A percentile compares a stretch with the other conserved stretches of the same genome.
phyloP scores from a whole-genome alignment of 2,888 invertebrate genomes.

The Sarcophaga subvicina region DNA sequence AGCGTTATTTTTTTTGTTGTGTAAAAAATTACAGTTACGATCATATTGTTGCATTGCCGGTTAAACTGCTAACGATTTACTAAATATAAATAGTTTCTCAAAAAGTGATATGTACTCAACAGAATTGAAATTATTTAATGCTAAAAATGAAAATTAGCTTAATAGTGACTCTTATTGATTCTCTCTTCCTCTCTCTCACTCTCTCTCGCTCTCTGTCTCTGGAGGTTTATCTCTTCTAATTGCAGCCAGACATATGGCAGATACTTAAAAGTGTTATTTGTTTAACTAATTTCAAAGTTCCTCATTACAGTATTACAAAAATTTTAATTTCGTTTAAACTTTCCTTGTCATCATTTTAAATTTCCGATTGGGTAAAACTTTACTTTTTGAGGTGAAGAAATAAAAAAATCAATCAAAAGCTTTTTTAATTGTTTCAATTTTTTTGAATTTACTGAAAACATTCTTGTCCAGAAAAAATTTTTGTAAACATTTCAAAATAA shows the following conservation, averaged over 20 bases:
- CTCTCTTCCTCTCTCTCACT: neutral
- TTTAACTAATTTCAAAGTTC: neutral
- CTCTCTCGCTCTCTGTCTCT: neutral
- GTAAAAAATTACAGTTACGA: conserved; percentile 15
- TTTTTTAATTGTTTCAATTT: too few relatives aligned
- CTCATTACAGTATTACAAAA: too few relatives aligned
- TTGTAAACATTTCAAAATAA: too few relatives aligned
- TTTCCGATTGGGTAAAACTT: too few relatives aligned
- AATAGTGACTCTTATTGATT: neutral
- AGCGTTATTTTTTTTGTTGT: neutral
- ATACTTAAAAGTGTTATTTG: neutral
- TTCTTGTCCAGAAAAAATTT: too few relatives aligned
- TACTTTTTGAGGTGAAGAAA: too few relatives aligned
- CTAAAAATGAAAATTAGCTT: neutral
- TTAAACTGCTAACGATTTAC: conserved; percentile 1
- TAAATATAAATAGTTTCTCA: neutral
- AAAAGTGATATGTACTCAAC: neutral
- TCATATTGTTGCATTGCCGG: conserved; percentile 6
- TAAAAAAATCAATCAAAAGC: too few relatives aligned
- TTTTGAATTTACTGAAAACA: too few relatives aligned
- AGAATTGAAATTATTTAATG: neutral
- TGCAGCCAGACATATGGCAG: neutral
- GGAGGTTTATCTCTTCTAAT: neutral
- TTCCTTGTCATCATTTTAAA: too few relatives aligned
- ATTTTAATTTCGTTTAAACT: too few relatives aligned